phyloP scores from a whole-genome alignment of 2,888 invertebrate genomes.

The Euclidia mi region DNA sequence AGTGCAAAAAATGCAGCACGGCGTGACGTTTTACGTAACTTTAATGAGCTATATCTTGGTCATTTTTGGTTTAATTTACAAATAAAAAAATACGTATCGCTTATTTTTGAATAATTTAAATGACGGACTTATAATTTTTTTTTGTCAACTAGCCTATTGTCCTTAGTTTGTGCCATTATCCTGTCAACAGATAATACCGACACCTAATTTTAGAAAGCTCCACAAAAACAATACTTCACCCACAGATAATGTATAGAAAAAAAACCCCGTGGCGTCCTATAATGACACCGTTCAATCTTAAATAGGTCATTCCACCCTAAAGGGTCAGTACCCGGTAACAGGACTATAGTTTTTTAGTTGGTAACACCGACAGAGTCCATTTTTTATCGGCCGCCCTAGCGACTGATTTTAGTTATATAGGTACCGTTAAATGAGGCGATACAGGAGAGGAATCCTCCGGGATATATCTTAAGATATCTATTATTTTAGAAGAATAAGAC shows the following conservation, averaged over 20 bases:
- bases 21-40: too few species aligned
- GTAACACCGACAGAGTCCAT: conserved; percentile 73
- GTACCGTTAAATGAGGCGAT: conserved; percentile 79
- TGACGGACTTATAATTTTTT: too few species aligned
- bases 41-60: too few species aligned
- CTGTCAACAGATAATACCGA: neutral
- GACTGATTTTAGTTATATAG: conserved; percentile 82
- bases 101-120: too few species aligned
- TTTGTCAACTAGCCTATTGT: too few species aligned
- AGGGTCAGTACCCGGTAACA: conserved; percentile 87
- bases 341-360: conserved; percentile 83
- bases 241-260: conserved; percentile 38
- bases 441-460: conserved; percentile 56
- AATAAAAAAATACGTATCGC: too few species aligned
- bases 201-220: neutral
- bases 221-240: conserved; percentile 9
- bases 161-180: too few species aligned
- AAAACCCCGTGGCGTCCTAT: conserved; percentile 59
- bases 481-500: conserved; percentile 1
- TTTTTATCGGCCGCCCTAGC: conserved; percentile 85
- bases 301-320: conserved; percentile 87
- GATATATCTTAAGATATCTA: conserved; percentile 65
- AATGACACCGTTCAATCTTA: conserved; percentile 85
- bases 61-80: too few species aligned
- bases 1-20: too few species aligned